Percentiles rank a stretch among this genome's conserved stretches.
Evolutionary conservation across 2,113 vertebrate species (phyloP).

Genomic region (Uria lomvia): DNA sequence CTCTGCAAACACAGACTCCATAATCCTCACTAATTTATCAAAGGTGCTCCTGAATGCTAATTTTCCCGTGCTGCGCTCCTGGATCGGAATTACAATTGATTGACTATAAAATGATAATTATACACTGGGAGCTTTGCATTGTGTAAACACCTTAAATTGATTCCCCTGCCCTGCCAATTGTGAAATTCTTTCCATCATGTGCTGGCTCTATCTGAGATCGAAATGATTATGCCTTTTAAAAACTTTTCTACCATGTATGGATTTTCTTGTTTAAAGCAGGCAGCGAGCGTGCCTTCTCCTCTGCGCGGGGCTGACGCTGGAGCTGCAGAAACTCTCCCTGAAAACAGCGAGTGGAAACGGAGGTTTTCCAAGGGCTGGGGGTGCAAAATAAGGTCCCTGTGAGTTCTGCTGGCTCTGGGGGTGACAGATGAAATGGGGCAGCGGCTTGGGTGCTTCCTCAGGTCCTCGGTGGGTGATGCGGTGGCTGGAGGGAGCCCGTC

Average conservation of each 20-base stretch:
- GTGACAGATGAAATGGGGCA: background rate
- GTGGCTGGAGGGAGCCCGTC: background rate
- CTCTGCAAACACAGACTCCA: slow-evolving; percentile 28
- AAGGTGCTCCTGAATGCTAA: slow-evolving; percentile 31
- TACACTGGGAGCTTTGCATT: slow-evolving; percentile 34
- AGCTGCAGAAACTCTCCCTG: background rate
- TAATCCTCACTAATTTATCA: slow-evolving; percentile 52
- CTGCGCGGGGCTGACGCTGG: background rate
- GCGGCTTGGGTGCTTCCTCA: background rate
- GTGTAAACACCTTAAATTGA: slow-evolving; percentile 51
- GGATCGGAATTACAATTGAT: slow-evolving; percentile 41
- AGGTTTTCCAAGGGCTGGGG: background rate
- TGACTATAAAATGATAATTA: slow-evolving; percentile 63
- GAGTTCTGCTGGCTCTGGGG: background rate
- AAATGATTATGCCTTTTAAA: background rate
- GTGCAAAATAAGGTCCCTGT: background rate
- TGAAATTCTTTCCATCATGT: slow-evolving; percentile 24
- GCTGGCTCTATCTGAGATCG: slow-evolving; percentile 13
- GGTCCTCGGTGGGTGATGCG: background rate
- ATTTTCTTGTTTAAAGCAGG: slow-evolving; percentile 5
- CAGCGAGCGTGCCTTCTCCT: background rate
- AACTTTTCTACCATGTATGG: slow-evolving; percentile 51
- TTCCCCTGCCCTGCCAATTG: slow-evolving; percentile 29
- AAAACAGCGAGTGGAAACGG: background rate
- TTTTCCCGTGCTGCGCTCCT: background rate